These are phyloP conservation scores for Capitella teleta DNA, from an alignment of 1,140 invertebrate species.

Conservation along the genomic window DNA sequence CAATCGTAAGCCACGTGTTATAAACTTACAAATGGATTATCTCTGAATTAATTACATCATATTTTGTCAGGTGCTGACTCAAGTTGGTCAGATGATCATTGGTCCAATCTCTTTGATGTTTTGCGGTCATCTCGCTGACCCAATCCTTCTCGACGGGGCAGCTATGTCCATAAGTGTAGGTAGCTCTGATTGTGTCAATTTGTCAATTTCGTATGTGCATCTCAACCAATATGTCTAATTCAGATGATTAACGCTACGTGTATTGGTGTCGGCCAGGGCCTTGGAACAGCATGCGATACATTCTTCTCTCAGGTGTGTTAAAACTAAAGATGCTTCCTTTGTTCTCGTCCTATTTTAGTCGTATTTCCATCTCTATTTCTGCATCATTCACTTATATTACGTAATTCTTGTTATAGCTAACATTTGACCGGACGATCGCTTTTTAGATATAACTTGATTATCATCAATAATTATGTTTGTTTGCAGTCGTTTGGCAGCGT, in stretches of 20 bases:
- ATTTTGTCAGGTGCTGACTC: slow-evolving; percentile 5
- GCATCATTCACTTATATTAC: too few species aligned
- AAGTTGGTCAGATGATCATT: slow-evolving; percentile 8
- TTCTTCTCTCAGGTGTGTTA: slow-evolving; percentile 10
- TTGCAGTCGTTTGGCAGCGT: slow-evolving; percentile 10
- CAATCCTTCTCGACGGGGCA: slow-evolving; percentile 7
- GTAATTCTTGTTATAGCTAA: too few species aligned
- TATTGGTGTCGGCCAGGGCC: slow-evolving; percentile 6
- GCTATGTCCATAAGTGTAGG: slow-evolving; percentile 10
- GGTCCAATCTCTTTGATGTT: slow-evolving; percentile 8
- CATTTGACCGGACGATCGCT: too few species aligned
- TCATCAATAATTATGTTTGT: neutral
- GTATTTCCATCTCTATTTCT: too few species aligned
- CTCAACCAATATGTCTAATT: too few species aligned
- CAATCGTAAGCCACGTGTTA: too few species aligned
- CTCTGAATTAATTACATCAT: neutral
- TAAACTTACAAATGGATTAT: neutral
- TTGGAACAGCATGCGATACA: slow-evolving; percentile 12
- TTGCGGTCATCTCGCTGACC: slow-evolving; percentile 10
- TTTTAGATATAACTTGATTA: too few species aligned
- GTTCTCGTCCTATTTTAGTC: too few species aligned
- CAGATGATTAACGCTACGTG: slow-evolving; percentile 13
- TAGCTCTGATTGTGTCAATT: too few species aligned
- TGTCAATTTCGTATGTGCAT: too few species aligned
- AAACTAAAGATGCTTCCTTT: neutral